Evolutionary conservation across 2,797 vertebrate genomes (phyloP).

Genomic region (Remorina albescens): DNA sequence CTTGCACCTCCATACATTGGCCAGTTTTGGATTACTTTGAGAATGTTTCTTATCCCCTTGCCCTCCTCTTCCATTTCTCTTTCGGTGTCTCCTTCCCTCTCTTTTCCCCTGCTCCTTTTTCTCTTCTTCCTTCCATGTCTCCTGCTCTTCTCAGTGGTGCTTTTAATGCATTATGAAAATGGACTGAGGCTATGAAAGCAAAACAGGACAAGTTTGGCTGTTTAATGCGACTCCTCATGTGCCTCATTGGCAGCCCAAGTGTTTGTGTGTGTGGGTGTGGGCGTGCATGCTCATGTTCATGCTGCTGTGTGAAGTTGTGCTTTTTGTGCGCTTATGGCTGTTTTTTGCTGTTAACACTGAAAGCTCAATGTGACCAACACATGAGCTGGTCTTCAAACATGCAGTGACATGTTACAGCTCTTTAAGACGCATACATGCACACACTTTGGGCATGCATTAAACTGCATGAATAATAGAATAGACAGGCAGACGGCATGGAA

Average conservation of each 20-base stretch:
- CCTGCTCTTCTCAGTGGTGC: constrained; percentile 75
- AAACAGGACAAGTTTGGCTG: constrained; percentile 82
- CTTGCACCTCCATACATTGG: constrained; percentile 67
- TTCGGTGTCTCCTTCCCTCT: constrained; percentile 38
- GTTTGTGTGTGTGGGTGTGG: constrained; percentile 17
- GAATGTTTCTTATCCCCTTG: constrained; percentile 63
- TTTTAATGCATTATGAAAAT: constrained; percentile 86
- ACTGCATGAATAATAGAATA: constrained; percentile 82
- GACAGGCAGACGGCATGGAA: constrained; percentile 68
- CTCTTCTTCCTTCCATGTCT: constrained; percentile 52
- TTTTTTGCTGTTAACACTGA: constrained; percentile 30
- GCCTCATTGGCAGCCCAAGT: constrained; percentile 68
- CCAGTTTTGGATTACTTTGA: constrained; percentile 76
- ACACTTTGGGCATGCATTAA: constrained; percentile 72
- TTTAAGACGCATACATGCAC: constrained; percentile 62
- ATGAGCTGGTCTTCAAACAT: constrained; percentile 56
- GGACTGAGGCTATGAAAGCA: constrained; percentile 82
- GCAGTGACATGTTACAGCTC: constrained; percentile 56
- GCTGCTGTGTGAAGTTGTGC: constrained; percentile 43
- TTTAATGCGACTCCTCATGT: constrained; percentile 82
- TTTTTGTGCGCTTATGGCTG: constrained; percentile 43
- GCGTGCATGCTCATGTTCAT: background rate
- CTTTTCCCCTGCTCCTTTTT: constrained; percentile 43
- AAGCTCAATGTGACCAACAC: constrained; percentile 47
- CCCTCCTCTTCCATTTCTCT: constrained; percentile 42